Evolutionary conservation across 2,113 vertebrate species (phyloP), one percentile per base, ranked within the genome.

Genomic region (Psilopogon haemacephalus): DNA sequence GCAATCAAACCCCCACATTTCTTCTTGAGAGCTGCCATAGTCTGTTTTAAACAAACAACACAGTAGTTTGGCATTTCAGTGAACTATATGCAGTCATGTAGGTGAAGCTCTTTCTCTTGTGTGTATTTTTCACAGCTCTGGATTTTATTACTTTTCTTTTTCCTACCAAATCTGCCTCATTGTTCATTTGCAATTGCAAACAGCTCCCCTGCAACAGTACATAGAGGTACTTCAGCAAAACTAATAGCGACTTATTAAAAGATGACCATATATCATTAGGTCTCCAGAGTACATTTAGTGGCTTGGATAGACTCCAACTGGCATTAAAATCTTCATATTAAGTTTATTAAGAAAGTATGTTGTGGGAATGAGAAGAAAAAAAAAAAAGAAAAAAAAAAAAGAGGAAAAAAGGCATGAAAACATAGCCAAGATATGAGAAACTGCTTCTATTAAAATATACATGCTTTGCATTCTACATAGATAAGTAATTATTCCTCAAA

Each of bases 211-310:
- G 60, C 48, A 79, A 71, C 55, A 86, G 88, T 68, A 94, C 88
- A 60, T 74, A 86, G 90, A 91, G 74, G 85, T 93, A 82, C 87
- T 90, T 87, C 78, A 82, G 8, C 58, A 86, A 73, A 88, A 73
- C 46, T 60, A 81, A 84, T 21, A 86, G 54, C 32, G 79, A 55
- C 46, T 81, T 92, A 88, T 62, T 89, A 92, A 95, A 95, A 94
- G 87, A 70, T 73, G n/a, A 56, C 56, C 60, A 35, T 92, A 91
- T 95, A 92, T 89, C 82, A 76, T 19, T 33, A 67, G 38, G 52
- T 80, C 74, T 93, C 75, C 38, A 18, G 86, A 77, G 81, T 3
- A 59, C 50, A 42, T 63, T 76, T 91, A 76, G 72, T 68, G 42
- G 54, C 35, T 85, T 85, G 75, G 64, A 9, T 81, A 13, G 84